Evolutionary conservation across 2,888 invertebrate species (phyloP), one percentile per base, ranked within the genome.

Genomic region (Mesorhabditis spiculigera): DNA sequence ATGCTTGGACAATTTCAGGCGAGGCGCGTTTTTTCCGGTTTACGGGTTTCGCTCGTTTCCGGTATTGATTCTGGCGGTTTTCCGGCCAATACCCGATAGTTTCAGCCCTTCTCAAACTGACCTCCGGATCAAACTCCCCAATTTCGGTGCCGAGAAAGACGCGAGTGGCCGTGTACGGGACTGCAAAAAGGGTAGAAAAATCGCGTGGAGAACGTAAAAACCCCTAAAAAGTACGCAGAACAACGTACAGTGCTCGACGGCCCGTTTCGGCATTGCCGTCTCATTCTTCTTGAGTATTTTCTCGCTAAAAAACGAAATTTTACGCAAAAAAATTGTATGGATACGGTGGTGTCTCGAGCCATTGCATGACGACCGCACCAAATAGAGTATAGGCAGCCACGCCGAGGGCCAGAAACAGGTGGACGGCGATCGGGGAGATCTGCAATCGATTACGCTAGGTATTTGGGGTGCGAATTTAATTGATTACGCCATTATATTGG

Each of bases 391-490:
- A 83, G 42, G 77, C 71, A 41, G 78, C 72, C 5, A 83, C 83
- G 16, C 79, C 77, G 13, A 74, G 67, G 16, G 82, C 75, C 63
- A 83, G 72, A 50, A 79, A 75, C n/a, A 80, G 68, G 66, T 83
- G 83, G 44, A 83, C 75, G 61, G 79, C 76, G 61, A 81, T 71
- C 4, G 83, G 82, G 2, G 81, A 79, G n/a, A 78, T 81, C 83
- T 82, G 69, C 66, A 78, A 28, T 28, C 28, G 28, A 28, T 28
- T 28, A 28, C 28, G 28, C 1, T 28, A 28, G 28, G 28, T 28
- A 28, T 28, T 28, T 28, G 28, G 28, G 28, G 3, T 28, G 28
- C 28, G 28, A 28, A 28, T 28, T 1, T 28, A 28, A 28, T 28
- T 3, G 28, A 28, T 28, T 28, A 28, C 1, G 28, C 28, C 28